Percentiles rank a stretch among this genome's conserved stretches.
phyloP scores from a whole-genome alignment of 1,140 invertebrate species.

The Leptopilina clavipes region DNA sequence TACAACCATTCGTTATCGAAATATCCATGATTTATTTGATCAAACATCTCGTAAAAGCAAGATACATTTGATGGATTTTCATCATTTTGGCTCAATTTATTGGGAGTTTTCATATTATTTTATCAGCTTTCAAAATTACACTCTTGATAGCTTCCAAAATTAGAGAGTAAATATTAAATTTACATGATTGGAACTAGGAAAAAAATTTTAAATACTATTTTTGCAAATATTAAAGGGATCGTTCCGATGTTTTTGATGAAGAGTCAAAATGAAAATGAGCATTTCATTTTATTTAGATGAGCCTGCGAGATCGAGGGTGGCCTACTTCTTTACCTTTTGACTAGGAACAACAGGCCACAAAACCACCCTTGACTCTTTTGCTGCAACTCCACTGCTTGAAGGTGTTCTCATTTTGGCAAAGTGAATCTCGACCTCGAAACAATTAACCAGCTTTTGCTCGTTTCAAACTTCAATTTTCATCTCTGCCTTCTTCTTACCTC shows the following conservation, averaged over 20 bases:
- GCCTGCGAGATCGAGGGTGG: neutral
- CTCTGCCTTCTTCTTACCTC: slow-evolving; percentile 9
- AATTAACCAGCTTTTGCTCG: slow-evolving; percentile 17
- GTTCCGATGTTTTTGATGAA: neutral
- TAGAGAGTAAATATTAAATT: too few relatives aligned
- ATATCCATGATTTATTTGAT: slow-evolving; percentile 45
- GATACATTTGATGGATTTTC: slow-evolving; percentile 21
- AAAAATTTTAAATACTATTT: too few relatives aligned
- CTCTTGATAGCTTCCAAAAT: neutral
- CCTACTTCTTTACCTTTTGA: slow-evolving; percentile 22
- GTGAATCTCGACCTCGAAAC: slow-evolving; percentile 33
- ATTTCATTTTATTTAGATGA: slow-evolving; percentile 19
- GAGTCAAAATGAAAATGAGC: neutral
- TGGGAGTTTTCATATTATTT: neutral
- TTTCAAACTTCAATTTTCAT: slow-evolving; percentile 23
- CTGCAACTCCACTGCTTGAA: neutral
- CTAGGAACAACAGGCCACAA: slow-evolving; percentile 16
- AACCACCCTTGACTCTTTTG: slow-evolving; percentile 20
- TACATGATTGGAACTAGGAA: too few relatives aligned
- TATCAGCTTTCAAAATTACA: neutral
- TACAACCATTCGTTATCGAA: slow-evolving; percentile 36
- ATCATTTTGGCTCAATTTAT: slow-evolving; percentile 4
- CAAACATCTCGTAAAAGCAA: slow-evolving; percentile 5
- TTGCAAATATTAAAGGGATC: too few relatives aligned
- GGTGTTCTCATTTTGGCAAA: slow-evolving; percentile 24